These are phyloP conservation scores for Erynnis tages DNA, from an alignment of 2,888 invertebrate species.

Conservation along the genomic window DNA sequence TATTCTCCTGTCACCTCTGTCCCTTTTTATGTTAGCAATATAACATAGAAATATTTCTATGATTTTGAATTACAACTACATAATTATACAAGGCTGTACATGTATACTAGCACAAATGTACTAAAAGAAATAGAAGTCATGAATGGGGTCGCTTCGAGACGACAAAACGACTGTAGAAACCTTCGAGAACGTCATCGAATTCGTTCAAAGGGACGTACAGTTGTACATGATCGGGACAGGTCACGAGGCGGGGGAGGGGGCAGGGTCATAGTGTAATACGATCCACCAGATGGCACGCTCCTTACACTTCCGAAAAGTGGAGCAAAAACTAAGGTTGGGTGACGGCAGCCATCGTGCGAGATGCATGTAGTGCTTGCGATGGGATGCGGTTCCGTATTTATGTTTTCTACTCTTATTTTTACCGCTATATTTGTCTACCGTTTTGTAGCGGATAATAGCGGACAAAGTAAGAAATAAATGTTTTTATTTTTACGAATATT, in stretches of 20 bases:
- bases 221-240: slow-evolving; percentile 22
- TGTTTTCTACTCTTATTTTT: background rate
- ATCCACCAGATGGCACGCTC: slow-evolving; percentile 71
- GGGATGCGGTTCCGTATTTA: slow-evolving; percentile 3
- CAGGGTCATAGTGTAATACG: slow-evolving; percentile 45
- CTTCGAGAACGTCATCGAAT: slow-evolving; percentile 14
- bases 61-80: too few relatives aligned
- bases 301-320: slow-evolving; percentile 70
- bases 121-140: background rate
- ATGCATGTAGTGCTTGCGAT: slow-evolving; percentile 11
- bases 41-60: too few relatives aligned
- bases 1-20: too few relatives aligned
- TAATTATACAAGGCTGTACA: too few relatives aligned
- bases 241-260: background rate
- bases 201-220: slow-evolving; percentile 18
- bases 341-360: slow-evolving; percentile 11
- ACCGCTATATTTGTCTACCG: too few relatives aligned
- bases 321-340: slow-evolving; percentile 46
- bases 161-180: slow-evolving; percentile 12
- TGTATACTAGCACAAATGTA: too few relatives aligned
- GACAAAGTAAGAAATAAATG: too few relatives aligned
- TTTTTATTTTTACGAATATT: too few relatives aligned
- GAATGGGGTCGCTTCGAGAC: background rate
- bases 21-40: too few relatives aligned
- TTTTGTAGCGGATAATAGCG: too few relatives aligned